Evolutionary conservation across 2,888 invertebrate genomes (phyloP).

Genomic region (Agrenia bidenticulata): DNA sequence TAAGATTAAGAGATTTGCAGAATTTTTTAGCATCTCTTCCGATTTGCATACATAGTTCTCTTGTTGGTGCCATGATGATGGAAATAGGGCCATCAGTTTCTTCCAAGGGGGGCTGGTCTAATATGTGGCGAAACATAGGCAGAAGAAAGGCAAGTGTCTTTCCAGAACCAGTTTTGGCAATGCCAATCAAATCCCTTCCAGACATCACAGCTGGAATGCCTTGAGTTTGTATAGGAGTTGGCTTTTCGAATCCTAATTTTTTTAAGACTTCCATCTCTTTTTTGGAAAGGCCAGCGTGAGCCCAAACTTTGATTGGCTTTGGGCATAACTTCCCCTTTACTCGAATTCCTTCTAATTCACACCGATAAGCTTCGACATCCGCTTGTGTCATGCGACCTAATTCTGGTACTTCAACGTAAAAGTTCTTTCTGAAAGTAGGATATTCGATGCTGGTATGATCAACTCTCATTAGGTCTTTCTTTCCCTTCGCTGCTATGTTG

Average conservation of each 20-base stretch:
- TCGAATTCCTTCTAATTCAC: conserved; percentile 88
- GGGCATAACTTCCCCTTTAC: conserved; percentile 97
- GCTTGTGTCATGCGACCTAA: conserved; percentile 85
- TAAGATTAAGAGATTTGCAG: conserved; percentile 79
- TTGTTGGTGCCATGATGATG: conserved; percentile 95
- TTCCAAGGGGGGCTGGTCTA: conserved; percentile 90
- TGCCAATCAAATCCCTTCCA: conserved; percentile 80
- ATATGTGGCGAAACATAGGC: conserved; percentile 95
- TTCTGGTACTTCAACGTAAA: conserved; percentile 97
- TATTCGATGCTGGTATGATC: conserved; percentile 86
- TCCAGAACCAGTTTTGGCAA: conserved; percentile 98
- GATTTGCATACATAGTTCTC: conserved; percentile 98
- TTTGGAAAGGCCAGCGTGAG: conserved; percentile 95
- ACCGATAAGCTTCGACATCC: conserved; percentile 74
- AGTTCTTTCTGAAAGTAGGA: conserved; percentile 85
- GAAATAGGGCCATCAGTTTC: conserved; percentile 97
- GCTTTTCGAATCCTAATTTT: conserved; percentile 85
- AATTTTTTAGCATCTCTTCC: conserved; percentile 94
- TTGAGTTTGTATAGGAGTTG: conserved; percentile 98
- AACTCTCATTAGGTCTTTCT: conserved; percentile 89
- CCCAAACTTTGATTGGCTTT: conserved; percentile 91
- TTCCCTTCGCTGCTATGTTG: conserved; percentile 83
- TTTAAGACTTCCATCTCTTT: conserved; percentile 91
- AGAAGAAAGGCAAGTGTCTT: conserved; percentile 97
- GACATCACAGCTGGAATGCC: conserved; percentile 97